Conservation (phyloP, 2,888 invertebrate genomes). For the Chrysomela aeneicollis region DNA sequence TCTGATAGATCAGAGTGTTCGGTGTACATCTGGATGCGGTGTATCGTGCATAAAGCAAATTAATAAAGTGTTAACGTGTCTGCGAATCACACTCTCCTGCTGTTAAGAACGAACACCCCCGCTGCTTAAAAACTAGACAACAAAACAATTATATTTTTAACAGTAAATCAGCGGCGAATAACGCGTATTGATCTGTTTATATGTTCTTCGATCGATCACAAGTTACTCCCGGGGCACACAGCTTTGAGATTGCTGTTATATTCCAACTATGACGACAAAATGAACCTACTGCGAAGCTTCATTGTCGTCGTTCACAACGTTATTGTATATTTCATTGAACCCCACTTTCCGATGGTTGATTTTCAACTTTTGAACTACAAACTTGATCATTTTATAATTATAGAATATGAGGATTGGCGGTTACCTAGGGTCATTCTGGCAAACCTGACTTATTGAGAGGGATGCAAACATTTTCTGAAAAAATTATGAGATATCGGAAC, state of each 20-base stretch:
- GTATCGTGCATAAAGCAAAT: slow-evolving; percentile 5
- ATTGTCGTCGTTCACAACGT: no score
- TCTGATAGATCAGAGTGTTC: neutral
- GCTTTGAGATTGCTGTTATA: slow-evolving; percentile 1
- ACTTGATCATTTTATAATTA: no score
- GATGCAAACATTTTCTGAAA: no score
- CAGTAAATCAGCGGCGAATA: slow-evolving; percentile 2
- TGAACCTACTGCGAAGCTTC: no score
- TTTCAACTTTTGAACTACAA: no score
- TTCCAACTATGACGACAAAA: no score
- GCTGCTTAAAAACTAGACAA: neutral
- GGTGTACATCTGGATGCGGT: neutral
- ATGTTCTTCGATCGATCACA: neutral
- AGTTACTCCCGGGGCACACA: neutral
- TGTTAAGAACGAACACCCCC: slow-evolving; percentile 1
- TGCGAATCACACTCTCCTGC: slow-evolving; percentile 7
- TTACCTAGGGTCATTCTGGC: no score
- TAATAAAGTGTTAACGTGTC: slow-evolving; percentile 5
- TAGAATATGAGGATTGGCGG: no score
- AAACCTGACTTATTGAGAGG: no score
- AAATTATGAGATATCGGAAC: no score
- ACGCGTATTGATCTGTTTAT: slow-evolving; percentile 5
- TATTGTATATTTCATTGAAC: no score
- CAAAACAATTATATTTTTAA: slow-evolving; percentile 1
- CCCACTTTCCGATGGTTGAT: no score